Base-by-base conservation (phyloP, 2,113 vertebrate genomes). In the Pteruthius melanotis region DNA sequence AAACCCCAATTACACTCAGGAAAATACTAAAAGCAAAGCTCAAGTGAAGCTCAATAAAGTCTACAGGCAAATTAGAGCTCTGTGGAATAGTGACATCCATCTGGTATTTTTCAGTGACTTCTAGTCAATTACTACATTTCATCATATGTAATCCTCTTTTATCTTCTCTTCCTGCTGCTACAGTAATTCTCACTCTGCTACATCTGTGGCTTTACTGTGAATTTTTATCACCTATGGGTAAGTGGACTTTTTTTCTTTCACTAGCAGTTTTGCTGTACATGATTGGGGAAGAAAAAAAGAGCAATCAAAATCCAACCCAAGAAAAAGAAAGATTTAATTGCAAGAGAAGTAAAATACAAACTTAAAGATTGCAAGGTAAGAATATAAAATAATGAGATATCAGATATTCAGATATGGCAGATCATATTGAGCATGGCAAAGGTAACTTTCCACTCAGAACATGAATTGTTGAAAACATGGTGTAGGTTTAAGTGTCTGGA, bases 101-200 rank as follows among this genome's bases (percentile, higher is more conserved):
- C 97, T 98, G 97, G 97, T 97, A 98, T 97, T 98, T 98, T 98
- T 97, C 80, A 44, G 96, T 94, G 94, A 97, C 96, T 98, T 98
- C 96, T 96, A 97, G 97, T 97, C 97, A 98, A 98, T 98, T 98
- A 98, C 97, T 96, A 77, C 97, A 91, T 98, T 97, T 98, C 97
- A 96, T 98, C 75, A 64, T 90, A 87, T 95, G 94, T 97, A 98
- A 98, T 98, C 97, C 96, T 95, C 98, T 98, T 98, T 98, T 97
- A 98, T 98, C 97, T 97, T 95, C 89, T 95, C 68, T 97, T 97
- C 98, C 98, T 97, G 97, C 97, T 98, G 98, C 93, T 95, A 86
- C 39, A 76, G 97, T 97, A 98, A 97, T 98, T 98, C 97, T 98
- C 96, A 95, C 93, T 96, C 92, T 96, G 95, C 94, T 97, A 94